Evolutionary conservation across 30 jellyfish, hydroid and myxozoan genomes (phyloP), one percentile per base, ranked within the genome.

Genomic region (Aurelia aurita complex sp. Pacific): DNA sequence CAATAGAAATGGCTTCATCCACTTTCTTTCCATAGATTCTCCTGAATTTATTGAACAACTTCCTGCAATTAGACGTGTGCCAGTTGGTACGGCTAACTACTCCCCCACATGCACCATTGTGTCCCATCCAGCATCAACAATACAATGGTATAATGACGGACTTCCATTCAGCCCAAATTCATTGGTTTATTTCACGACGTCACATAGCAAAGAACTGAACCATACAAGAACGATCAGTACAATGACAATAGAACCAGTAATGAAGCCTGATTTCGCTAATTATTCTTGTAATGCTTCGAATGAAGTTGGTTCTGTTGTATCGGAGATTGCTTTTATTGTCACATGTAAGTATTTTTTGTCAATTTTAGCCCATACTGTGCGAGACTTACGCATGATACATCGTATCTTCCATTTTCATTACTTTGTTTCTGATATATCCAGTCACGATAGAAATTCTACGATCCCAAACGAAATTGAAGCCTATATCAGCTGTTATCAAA

Each of bases 261-360:
- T 77, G 50, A 73, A 77, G 19, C 60, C 63, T 10, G 74, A 83
- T 34, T 55, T 86, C 8, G 92, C 87, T 1, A 23, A 19, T 17
- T 36, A 71, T 10, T 16, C 38, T 3, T 83, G 92, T 64, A 83
- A 83, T 73, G 92, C 85, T 4, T 19, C 74, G 34, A 83, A 79
- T 50, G 33, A 79, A 19, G 74, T 75, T 23, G 92, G 92, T 3
- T 33, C n/a, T 34, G 57, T 7, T 2, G 19, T 60, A 1, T 23
- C 33, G 8, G 6, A 69, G 8, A 73, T 74, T 4, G 32, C 57
- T 3, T 60, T 73, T 68, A 73, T 83, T 10, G 77, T 83, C 16
- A 63, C 73, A 10, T 73, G 92, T 83, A 64, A 72, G 92, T 83
- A 51, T 33, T 61, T 32, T 9, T 40, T 40, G 52, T 40, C 52